phyloP scores from a whole-genome alignment of 2,797 vertebrate species.

The Lagorchestes hirsutus region DNA sequence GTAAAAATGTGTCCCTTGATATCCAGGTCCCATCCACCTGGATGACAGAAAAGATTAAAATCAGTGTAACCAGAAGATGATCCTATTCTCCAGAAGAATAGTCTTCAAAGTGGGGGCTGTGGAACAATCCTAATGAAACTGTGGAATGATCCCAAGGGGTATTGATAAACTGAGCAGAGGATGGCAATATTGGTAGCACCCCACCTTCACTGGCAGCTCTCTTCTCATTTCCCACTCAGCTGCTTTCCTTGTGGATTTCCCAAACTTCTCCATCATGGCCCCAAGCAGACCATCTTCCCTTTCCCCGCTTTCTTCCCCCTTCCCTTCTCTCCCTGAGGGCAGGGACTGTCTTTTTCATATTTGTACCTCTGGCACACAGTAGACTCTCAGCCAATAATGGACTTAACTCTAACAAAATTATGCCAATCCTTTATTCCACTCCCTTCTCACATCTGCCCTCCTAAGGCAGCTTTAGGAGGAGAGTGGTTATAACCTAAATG shows the following conservation, averaged over 20 bases:
- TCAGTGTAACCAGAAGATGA: not conserved
- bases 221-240: not conserved
- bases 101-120: not conserved
- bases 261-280: not conserved
- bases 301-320: not conserved
- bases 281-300: not conserved
- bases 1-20: not conserved
- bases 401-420: not conserved
- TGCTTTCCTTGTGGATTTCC: not conserved
- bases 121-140: not conserved
- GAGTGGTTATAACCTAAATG: not conserved
- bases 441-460: not conserved
- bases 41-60: not conserved
- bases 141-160: not conserved
- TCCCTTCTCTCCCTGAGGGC: not conserved
- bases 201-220: not conserved
- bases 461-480: not conserved
- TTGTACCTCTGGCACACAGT: not conserved
- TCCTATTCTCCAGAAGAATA: not conserved
- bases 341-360: not conserved
- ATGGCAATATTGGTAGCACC: not conserved
- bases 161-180: not conserved
- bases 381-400: not conserved
- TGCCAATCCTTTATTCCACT: not conserved
- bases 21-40: not conserved